Conservation (phyloP, 1,140 invertebrate species). For the Cherax quadricarinatus region DNA sequence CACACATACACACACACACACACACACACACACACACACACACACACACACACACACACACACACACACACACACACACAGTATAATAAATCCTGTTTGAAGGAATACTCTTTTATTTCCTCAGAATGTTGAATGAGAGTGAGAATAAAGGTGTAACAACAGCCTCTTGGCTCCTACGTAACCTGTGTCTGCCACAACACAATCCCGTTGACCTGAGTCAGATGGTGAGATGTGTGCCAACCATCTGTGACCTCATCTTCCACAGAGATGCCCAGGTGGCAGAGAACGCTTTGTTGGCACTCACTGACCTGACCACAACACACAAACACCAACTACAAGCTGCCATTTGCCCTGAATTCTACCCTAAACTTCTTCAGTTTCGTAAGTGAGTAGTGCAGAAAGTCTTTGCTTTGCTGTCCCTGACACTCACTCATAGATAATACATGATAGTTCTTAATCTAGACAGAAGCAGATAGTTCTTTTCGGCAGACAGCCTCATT, state of each 20-base stretch:
- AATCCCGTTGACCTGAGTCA: not conserved
- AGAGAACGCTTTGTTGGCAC: not conserved
- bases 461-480: too few species aligned
- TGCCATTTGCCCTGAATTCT: not conserved
- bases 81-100: too few species aligned
- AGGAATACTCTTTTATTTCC: too few species aligned
- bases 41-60: too few species aligned
- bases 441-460: too few species aligned
- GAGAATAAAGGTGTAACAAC: not conserved
- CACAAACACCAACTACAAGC: not conserved
- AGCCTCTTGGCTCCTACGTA: not conserved
- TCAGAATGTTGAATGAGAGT: too few species aligned
- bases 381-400: not conserved
- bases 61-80: too few species aligned
- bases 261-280: not conserved
- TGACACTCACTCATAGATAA: too few species aligned
- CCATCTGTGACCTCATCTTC: not conserved
- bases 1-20: too few species aligned
- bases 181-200: not conserved
- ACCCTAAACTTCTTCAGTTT: not conserved
- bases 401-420: too few species aligned
- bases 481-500: too few species aligned
- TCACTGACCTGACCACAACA: not conserved
- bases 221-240: not conserved
- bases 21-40: too few species aligned